Evolutionary conservation across 1,140 invertebrate species (phyloP).

Genomic region (Tigriopus japonicus): DNA sequence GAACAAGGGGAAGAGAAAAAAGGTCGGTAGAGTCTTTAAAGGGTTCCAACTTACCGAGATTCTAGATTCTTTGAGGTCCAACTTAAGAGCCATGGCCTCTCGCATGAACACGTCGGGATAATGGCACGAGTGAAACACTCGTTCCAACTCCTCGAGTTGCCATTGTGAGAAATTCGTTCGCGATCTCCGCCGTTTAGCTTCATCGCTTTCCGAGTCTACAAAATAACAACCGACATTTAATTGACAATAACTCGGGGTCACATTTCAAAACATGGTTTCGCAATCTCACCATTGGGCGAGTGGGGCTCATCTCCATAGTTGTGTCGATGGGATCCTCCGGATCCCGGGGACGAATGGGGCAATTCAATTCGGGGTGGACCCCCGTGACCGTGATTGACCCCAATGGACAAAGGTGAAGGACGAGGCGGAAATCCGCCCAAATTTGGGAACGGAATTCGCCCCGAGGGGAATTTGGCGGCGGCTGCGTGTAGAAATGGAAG

Average conservation of each 20-base stretch:
- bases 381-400: no score
- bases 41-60: conserved; percentile 63
- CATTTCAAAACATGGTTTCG: not conserved
- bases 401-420: not conserved
- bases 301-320: not conserved
- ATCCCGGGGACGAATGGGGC: not conserved
- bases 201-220: conserved; percentile 3
- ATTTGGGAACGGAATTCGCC: not conserved
- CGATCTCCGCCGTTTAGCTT: conserved; percentile 47
- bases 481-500: not conserved
- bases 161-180: conserved; percentile 96
- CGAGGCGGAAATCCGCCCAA: not conserved
- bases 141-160: conserved; percentile 94
- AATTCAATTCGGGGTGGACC: no score
- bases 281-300: conserved; percentile 4
- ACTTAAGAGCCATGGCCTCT: conserved; percentile 76
- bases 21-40: not conserved
- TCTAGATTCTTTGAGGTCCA: conserved; percentile 91
- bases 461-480: not conserved
- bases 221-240: not conserved
- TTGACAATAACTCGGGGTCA: not conserved
- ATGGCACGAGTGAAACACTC: conserved; percentile 85
- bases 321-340: not conserved
- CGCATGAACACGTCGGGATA: conserved; percentile 98
- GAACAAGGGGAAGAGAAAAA: no score